Conservation (phyloP, 30 jellyfish, hydroid and myxozoan species). For the Aurelia coerulea region DNA sequence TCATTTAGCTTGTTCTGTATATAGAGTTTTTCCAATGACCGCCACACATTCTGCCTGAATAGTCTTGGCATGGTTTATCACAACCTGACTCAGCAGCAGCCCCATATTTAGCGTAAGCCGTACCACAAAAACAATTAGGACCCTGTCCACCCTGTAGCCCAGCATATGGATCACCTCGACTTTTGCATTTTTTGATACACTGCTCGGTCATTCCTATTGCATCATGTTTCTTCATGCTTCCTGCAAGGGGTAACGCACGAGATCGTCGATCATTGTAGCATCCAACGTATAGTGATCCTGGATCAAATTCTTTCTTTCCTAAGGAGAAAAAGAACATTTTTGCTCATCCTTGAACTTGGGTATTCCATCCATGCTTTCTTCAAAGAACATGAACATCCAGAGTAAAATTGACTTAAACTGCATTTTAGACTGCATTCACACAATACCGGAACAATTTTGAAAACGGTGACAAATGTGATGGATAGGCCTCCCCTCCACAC, state of each 20-base stretch:
- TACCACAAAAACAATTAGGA: constrained; percentile 11
- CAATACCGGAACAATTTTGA: too few species aligned
- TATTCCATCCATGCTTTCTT: too few species aligned
- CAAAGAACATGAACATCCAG: too few species aligned
- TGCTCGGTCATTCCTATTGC: neutral
- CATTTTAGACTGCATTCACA: too few species aligned
- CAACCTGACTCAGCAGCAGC: neutral
- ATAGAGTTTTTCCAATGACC: constrained; percentile 25
- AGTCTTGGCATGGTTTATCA: neutral
- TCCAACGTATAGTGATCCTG: constrained; percentile 10
- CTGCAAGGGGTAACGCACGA: neutral
- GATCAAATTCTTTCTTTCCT: neutral
- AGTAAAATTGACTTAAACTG: too few species aligned
- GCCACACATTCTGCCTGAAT: constrained; percentile 4
- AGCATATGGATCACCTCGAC: constrained; percentile 4
- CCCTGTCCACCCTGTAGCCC: constrained; percentile 1
- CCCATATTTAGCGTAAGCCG: neutral
- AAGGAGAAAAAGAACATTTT: too few species aligned
- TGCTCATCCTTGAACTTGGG: too few species aligned
- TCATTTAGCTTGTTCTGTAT: constrained; percentile 14
- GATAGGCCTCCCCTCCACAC: too few species aligned
- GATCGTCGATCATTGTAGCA: constrained; percentile 2
- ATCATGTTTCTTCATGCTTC: neutral
- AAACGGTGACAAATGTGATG: too few species aligned
- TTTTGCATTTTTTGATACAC: constrained; percentile 2